These are phyloP conservation scores for Samia ricini DNA, from an alignment of 1,140 invertebrate genomes.

Conservation along the genomic window DNA sequence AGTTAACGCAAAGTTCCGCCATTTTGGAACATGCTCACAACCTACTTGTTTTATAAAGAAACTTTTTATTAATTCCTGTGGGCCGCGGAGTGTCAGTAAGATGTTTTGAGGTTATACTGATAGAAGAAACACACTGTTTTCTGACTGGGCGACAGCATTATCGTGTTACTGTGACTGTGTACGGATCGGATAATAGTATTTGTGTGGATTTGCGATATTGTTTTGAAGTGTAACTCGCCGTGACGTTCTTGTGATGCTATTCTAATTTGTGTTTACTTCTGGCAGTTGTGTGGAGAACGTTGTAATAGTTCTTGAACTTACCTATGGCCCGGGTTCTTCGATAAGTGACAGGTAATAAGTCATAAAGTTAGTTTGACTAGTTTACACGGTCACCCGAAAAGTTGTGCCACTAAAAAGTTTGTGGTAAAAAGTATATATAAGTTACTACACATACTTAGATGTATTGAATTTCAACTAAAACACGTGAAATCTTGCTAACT, in stretches of 20 bases:
- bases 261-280: constrained; percentile 72
- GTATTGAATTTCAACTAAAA: constrained; percentile 8
- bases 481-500: neutral
- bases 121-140: constrained; percentile 61
- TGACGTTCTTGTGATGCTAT: constrained; percentile 65
- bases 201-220: constrained; percentile 63
- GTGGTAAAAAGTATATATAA: constrained; percentile 52
- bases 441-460: constrained; percentile 19
- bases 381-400: constrained; percentile 51
- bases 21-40: constrained; percentile 79
- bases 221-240: constrained; percentile 70
- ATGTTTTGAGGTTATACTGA: constrained; percentile 76
- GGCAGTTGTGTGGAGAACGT: constrained; percentile 48
- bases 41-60: constrained; percentile 80
- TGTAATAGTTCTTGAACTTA: constrained; percentile 51
- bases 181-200: constrained; percentile 45
- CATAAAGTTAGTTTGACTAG: constrained; percentile 56
- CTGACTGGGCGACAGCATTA: constrained; percentile 49
- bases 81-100: constrained; percentile 77
- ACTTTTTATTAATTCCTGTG: constrained; percentile 80
- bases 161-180: constrained; percentile 39
- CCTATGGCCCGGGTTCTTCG: constrained; percentile 40
- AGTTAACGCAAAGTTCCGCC: constrained; percentile 79
- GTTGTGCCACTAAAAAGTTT: constrained; percentile 66
- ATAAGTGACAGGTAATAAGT: constrained; percentile 60